phyloP scores from a whole-genome alignment of 2,113 vertebrate genomes.

The Lucifuga dentata region DNA sequence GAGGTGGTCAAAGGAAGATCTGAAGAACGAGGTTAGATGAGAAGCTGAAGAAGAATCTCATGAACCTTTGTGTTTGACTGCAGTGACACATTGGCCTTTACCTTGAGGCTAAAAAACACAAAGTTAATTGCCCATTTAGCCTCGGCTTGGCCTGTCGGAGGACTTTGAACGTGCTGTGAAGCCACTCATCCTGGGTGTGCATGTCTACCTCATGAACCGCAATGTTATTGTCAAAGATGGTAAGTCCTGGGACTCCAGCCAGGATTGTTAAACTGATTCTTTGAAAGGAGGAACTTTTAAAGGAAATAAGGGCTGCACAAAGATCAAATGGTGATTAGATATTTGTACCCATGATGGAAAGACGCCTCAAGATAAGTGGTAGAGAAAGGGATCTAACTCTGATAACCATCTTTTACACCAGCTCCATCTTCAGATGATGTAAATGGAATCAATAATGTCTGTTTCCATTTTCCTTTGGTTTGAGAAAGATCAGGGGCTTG shows the following conservation, averaged over 20 bases:
- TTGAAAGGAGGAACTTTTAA: not conserved
- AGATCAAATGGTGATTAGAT: not conserved
- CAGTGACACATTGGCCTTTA: constrained; percentile 10
- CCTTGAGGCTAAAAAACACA: constrained; percentile 5
- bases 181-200: constrained; percentile 1
- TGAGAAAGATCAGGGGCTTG: too few relatives aligned
- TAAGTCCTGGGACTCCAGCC: constrained; percentile 2
- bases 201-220: not conserved
- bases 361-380: too few relatives aligned
- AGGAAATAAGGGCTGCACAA: not conserved
- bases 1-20: not conserved
- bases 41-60: not conserved
- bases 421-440: too few relatives aligned
- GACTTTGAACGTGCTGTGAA: constrained; percentile 30
- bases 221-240: constrained; percentile 11
- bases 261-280: not conserved
- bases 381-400: too few relatives aligned
- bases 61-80: not conserved
- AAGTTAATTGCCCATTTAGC: constrained; percentile 24
- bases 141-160: not conserved
- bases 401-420: too few relatives aligned
- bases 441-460: too few relatives aligned
- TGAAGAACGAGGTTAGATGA: not conserved
- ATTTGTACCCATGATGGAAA: too few relatives aligned
- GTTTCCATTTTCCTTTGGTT: too few relatives aligned